phyloP scores from a whole-genome alignment of 2,888 invertebrate species.

The Plagiodera versicolora region DNA sequence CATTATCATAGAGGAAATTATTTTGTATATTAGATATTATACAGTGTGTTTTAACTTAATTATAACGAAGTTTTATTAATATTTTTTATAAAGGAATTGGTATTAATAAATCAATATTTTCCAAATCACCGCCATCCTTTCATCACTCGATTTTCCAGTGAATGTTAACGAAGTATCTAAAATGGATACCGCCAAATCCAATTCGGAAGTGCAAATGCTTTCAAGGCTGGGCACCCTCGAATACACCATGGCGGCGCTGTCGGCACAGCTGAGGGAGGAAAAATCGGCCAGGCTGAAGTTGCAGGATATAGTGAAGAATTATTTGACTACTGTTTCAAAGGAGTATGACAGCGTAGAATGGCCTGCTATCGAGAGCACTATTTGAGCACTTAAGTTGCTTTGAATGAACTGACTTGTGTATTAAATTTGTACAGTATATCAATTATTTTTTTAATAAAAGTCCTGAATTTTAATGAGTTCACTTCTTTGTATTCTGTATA shows the following conservation, averaged over 20 bases:
- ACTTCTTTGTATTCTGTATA: too few species aligned
- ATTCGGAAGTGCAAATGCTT: conserved; percentile 41
- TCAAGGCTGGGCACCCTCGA: conserved; percentile 49
- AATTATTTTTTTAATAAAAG: neutral
- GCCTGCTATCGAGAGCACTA: conserved; percentile 47
- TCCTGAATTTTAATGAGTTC: neutral
- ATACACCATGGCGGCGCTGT: conserved; percentile 47
- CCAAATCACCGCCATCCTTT: neutral
- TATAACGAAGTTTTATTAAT: neutral
- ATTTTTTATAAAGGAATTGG: conserved; percentile 9
- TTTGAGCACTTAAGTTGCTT: conserved; percentile 25
- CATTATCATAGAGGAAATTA: neutral
- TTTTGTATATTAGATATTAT: neutral
- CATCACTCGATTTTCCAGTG: conserved; percentile 36
- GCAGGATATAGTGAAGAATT: conserved; percentile 40
- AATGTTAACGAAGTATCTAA: conserved; percentile 42
- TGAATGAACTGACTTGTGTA: conserved; percentile 1
- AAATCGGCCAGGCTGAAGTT: conserved; percentile 49
- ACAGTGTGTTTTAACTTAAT: neutral
- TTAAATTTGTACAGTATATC: conserved; percentile 12
- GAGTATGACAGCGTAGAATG: conserved; percentile 50
- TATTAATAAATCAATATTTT: conserved; percentile 9
- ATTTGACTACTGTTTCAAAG: conserved; percentile 43
- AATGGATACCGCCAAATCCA: conserved; percentile 39
- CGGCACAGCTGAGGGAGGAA: conserved; percentile 51